Percentiles rank a stretch among this genome's conserved stretches.
Conservation (phyloP, 1,140 invertebrate species). For the Aphis gossypii region DNA sequence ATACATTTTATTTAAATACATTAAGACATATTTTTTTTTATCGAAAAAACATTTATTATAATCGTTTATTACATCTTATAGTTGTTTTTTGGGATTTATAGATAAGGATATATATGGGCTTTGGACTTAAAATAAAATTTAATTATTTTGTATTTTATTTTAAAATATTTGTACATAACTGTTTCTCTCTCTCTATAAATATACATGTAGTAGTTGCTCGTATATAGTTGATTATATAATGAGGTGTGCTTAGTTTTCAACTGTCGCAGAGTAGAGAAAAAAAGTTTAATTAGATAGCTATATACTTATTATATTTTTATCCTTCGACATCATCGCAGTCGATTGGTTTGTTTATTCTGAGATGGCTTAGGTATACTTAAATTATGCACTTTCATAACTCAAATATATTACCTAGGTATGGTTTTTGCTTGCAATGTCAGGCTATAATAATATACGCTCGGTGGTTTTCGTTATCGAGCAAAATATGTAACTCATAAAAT, state of each 20-base stretch:
- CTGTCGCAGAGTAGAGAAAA: neutral
- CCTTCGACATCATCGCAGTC: neutral
- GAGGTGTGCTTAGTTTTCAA: neutral
- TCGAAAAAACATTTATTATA: slow-evolving; percentile 3
- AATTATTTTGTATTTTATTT: neutral
- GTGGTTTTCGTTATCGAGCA: neutral
- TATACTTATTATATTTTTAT: neutral
- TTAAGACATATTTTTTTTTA: neutral
- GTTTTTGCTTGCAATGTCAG: neutral
- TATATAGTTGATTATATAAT: neutral
- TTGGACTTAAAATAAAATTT: neutral
- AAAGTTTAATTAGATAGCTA: neutral
- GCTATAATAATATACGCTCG: neutral
- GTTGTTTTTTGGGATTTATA: neutral
- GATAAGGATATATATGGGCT: neutral
- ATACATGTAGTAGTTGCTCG: neutral
- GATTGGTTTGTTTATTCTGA: neutral
- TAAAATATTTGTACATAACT: neutral
- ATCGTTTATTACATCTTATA: neutral
- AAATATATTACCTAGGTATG: neutral
- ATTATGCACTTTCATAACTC: neutral
- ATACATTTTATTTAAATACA: slow-evolving; percentile 34
- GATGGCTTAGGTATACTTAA: neutral
- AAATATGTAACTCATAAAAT: neutral
- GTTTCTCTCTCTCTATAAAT: neutral